Evolutionary conservation across 2,113 vertebrate species (phyloP).

Genomic region (Dasyornis broadbenti): DNA sequence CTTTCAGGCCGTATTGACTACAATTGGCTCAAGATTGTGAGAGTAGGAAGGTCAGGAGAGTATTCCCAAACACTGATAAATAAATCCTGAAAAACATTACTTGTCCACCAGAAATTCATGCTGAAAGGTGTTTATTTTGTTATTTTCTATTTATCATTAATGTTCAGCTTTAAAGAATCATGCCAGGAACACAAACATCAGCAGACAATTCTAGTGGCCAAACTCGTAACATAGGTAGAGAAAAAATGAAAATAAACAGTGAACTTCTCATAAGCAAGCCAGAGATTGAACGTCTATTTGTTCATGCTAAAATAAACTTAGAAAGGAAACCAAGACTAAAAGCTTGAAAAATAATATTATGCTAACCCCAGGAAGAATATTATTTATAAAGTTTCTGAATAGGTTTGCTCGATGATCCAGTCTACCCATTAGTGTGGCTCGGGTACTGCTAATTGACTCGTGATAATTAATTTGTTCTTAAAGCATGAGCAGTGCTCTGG

Average conservation of each 20-base stretch:
- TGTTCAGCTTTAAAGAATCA: not conserved
- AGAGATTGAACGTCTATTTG: not conserved
- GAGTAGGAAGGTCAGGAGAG: not conserved
- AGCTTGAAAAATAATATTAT: not conserved
- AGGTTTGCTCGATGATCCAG: not conserved
- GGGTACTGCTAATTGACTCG: not conserved
- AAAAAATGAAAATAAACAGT: not conserved
- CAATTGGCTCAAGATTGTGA: not conserved
- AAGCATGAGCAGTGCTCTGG: not conserved
- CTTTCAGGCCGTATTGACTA: not conserved
- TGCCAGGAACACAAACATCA: not conserved
- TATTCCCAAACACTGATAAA: not conserved
- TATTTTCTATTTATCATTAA: not conserved
- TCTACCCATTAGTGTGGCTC: not conserved
- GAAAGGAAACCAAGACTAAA: not conserved
- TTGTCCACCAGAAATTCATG: not conserved
- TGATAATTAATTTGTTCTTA: slow-evolving; percentile 13
- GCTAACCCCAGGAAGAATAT: not conserved
- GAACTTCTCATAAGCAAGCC: not conserved
- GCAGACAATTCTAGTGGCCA: not conserved
- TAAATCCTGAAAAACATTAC: not conserved
- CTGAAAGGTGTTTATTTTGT: not conserved
- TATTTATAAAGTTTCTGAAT: not conserved
- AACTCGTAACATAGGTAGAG: not conserved
- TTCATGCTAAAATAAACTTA: not conserved